phyloP scores from a whole-genome alignment of 2,113 vertebrate species.

The Syrmaticus mikado region DNA sequence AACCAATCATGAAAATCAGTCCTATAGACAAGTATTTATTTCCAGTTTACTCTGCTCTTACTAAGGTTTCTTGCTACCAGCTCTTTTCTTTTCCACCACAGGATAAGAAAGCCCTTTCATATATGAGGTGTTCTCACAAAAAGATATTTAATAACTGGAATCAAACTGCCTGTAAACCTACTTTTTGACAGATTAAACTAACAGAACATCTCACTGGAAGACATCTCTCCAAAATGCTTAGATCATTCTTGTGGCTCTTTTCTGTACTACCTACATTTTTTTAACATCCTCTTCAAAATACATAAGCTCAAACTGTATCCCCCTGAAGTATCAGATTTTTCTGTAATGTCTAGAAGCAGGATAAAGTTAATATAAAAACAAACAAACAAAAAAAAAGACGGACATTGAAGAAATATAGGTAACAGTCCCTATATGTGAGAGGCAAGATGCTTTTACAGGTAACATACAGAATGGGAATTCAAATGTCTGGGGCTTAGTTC shows the following conservation, averaged over 20 bases:
- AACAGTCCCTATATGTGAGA: background rate
- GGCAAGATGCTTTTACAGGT: background rate
- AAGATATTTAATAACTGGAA: background rate
- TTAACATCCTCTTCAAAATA: background rate
- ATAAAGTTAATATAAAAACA: background rate
- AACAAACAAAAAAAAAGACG: too few species aligned
- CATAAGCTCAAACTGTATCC: background rate
- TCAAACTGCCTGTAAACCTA: background rate
- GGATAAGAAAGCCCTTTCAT: background rate
- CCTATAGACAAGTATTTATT: background rate
- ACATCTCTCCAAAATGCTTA: background rate
- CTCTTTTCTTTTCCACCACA: rapidly evolving
- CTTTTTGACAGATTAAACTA: background rate
- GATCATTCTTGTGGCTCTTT: background rate
- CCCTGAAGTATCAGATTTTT: background rate
- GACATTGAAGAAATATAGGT: background rate
- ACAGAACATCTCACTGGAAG: background rate
- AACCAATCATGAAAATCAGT: background rate
- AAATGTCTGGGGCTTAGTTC: background rate
- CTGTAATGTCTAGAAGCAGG: background rate
- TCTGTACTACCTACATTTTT: background rate
- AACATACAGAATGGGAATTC: background rate
- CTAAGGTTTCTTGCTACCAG: background rate
- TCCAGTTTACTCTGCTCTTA: background rate
- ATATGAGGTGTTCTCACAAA: background rate